These are phyloP conservation scores for Druon quercuslanigerum DNA, from an alignment of 1,140 invertebrate genomes.

Conservation along the genomic window DNA sequence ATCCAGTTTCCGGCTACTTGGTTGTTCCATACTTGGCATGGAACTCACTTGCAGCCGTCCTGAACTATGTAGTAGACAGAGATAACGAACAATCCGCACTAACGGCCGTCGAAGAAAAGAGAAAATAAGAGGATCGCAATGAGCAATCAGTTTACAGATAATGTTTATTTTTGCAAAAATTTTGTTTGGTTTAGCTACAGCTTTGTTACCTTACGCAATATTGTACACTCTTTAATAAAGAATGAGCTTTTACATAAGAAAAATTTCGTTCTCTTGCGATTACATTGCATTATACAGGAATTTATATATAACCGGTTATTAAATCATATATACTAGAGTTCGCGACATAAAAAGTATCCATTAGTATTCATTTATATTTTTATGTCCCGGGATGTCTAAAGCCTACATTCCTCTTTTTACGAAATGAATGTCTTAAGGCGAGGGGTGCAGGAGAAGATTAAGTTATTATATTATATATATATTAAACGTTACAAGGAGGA, in stretches of 20 bases:
- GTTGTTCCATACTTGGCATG: constrained; percentile 88
- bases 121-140: constrained; percentile 45
- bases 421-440: too few relatives aligned
- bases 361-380: background rate
- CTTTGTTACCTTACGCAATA: constrained; percentile 45
- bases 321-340: background rate
- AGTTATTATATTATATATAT: too few relatives aligned
- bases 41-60: constrained; percentile 80
- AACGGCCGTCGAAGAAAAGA: constrained; percentile 44
- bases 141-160: constrained; percentile 37
- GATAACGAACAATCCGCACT: constrained; percentile 75
- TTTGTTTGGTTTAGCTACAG: constrained; percentile 46
- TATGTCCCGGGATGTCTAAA: too few relatives aligned
- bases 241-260: constrained; percentile 1
- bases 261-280: constrained; percentile 59
- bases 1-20: constrained; percentile 82
- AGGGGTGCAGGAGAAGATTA: too few relatives aligned
- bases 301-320: constrained; percentile 42
- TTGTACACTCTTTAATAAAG: constrained; percentile 21
- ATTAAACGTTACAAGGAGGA: too few relatives aligned
- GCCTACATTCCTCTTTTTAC: too few relatives aligned
- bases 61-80: constrained; percentile 83
- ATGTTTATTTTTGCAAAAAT: constrained; percentile 48
- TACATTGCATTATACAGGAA: constrained; percentile 63
- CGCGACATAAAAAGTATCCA: background rate